Evolutionary conservation across 2,797 vertebrate species (phyloP), one percentile per base, ranked within the genome.

Genomic region (Melanotaenia pygmaea): DNA sequence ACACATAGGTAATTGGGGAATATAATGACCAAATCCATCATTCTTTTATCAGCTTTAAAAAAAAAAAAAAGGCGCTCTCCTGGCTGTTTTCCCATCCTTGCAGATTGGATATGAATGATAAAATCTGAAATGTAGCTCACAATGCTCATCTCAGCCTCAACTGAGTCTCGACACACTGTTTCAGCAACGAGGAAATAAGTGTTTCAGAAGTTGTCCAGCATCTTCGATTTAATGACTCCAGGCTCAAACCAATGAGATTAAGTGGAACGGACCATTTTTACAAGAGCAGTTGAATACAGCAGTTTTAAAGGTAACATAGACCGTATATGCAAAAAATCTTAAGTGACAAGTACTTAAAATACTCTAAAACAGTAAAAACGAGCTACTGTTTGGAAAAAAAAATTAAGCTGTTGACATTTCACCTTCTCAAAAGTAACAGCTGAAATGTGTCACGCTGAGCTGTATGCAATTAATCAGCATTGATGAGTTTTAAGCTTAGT

Each of bases 11-110:
- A 90, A 86, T 85, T 87, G 79, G 57, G 51, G 71, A 77, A 51
- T 57, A 61, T 88, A 92, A 93, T 84, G 88, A 91, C 78, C 74
- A 72, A 75, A 92, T 94, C 88, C 72, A 89, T 94, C 90, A 50
- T 28, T 28, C 28, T 28, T 28, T 28, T 28, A 28, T 28, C 28
- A 1, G 28, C 28, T 28, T 28, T 3, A 28, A 28, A 28, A 28
- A 28, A 28, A 28, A 28, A 28, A 28, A 28, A 26, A 74, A 66
- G 47, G 37, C 30, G 64, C 43, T 80, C 74, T 72, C 76, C 59
- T 2, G 5, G 70, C 51, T 28, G 53, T 56, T 84, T 77, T 28
- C 60, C 30, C 56, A 28, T 76, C 69, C 73, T 69, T 38, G 35
- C 70, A 7, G 7, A 47, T 77, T 76, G 54, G 26, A 77, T 72